phyloP scores from a whole-genome alignment of 92 coral and sea anemone species.

The Porites evermanni region DNA sequence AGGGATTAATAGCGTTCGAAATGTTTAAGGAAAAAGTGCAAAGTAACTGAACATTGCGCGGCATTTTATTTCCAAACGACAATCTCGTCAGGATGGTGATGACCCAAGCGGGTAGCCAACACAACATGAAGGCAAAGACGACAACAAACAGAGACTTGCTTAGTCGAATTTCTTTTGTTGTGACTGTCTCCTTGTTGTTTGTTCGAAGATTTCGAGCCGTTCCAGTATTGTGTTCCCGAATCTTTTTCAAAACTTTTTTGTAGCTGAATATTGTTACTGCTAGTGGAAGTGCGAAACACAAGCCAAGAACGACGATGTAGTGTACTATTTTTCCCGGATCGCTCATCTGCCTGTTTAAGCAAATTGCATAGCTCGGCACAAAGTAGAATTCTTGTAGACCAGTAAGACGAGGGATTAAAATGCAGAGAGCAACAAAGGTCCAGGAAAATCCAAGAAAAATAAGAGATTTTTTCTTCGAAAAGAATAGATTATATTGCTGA shows the following conservation, averaged over 20 bases:
- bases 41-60: background rate
- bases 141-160: slow-evolving; percentile 8
- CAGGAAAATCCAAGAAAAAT: too few relatives aligned
- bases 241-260: background rate
- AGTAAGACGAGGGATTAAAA: too few relatives aligned
- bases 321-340: background rate
- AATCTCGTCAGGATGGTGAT: background rate
- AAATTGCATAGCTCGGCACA: background rate
- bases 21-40: background rate
- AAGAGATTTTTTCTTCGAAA: background rate
- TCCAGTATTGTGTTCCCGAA: background rate
- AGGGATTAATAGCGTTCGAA: background rate
- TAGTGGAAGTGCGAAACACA: background rate
- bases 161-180: background rate
- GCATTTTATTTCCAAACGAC: background rate
- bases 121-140: background rate
- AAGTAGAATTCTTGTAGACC: background rate
- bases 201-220: background rate
- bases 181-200: background rate
- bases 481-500: background rate
- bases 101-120: background rate
- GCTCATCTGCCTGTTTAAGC: background rate
- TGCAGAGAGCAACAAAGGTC: too few relatives aligned
- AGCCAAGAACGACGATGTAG: background rate
- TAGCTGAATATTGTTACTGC: background rate